Evolutionary conservation across 2,113 vertebrate genomes (phyloP).

Genomic region (Gobius niger): DNA sequence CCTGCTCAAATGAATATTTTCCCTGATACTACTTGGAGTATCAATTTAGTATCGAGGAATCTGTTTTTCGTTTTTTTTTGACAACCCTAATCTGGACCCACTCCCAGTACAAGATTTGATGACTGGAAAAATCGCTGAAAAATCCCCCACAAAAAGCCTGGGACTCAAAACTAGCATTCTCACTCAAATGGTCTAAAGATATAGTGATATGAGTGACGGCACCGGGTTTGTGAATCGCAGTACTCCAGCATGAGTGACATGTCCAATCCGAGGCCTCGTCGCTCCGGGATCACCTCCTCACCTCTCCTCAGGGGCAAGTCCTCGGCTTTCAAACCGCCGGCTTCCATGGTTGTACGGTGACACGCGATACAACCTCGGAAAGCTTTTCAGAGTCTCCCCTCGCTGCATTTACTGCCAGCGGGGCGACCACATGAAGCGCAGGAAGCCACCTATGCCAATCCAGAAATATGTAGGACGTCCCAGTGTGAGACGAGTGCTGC

Average conservation of each 20-base stretch:
- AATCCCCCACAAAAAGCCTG: too few species aligned
- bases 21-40: too few species aligned
- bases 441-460: conserved; percentile 19
- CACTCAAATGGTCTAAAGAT: too few species aligned
- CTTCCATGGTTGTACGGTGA: conserved; percentile 43
- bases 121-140: too few species aligned
- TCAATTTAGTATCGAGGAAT: too few species aligned
- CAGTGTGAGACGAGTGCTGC: background rate
- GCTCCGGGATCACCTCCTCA: conserved; percentile 19
- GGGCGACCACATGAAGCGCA: conserved; percentile 3
- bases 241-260: conserved; percentile 15
- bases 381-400: conserved; percentile 49
- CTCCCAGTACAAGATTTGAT: too few species aligned
- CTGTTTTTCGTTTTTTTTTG: too few species aligned
- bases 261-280: conserved; percentile 13
- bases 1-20: too few species aligned
- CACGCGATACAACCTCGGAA: conserved; percentile 45
- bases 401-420: conserved; percentile 30
- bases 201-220: too few species aligned
- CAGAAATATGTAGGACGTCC: conserved; percentile 7
- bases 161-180: too few species aligned
- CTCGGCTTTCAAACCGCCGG: conserved; percentile 43
- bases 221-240: too few species aligned
- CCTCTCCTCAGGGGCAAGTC: conserved; percentile 31
- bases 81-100: too few species aligned